Evolutionary conservation across 2,888 invertebrate species (phyloP).

Genomic region (Drosophila picticornis): DNA sequence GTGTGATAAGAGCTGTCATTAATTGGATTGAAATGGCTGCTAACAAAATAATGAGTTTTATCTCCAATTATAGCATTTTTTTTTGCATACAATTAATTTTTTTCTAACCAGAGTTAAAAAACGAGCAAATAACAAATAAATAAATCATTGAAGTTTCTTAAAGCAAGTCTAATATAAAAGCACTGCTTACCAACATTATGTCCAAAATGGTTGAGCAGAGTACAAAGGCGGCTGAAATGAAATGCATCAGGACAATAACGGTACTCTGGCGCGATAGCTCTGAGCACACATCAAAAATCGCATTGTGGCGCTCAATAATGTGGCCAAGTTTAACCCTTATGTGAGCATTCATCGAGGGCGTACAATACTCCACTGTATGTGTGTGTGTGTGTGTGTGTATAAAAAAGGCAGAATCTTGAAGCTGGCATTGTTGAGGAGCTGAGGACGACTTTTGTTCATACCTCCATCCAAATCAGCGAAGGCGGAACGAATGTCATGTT

Average conservation of each 20-base stretch:
- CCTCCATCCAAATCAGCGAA: conserved; percentile 69
- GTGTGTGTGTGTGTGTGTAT: neutral
- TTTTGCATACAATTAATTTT: neutral
- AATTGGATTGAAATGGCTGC: conserved; percentile 35
- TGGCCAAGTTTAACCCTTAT: conserved; percentile 62
- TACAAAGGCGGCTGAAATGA: conserved; percentile 83
- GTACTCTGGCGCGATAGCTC: conserved; percentile 78
- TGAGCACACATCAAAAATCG: conserved; percentile 83
- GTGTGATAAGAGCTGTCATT: conserved; percentile 40
- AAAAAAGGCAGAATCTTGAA: neutral
- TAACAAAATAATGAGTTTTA: conserved; percentile 1
- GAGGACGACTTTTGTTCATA: conserved; percentile 36
- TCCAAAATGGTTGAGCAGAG: conserved; percentile 83
- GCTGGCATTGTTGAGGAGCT: neutral
- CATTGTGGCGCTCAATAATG: conserved; percentile 80
- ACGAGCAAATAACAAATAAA: neutral
- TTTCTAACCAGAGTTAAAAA: neutral
- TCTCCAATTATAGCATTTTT: conserved; percentile 17
- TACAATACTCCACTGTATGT: conserved; percentile 56
- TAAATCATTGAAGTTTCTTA: neutral
- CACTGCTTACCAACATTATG: conserved; percentile 80
- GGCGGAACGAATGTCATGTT: conserved; percentile 74
- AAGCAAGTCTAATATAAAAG: neutral
- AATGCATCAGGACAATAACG: conserved; percentile 83
- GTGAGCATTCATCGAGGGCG: conserved; percentile 65